A percentile compares a stretch with the other conserved stretches of the same genome.
Evolutionary conservation across 2,888 invertebrate genomes (phyloP).

Genomic region (Troides helena): DNA sequence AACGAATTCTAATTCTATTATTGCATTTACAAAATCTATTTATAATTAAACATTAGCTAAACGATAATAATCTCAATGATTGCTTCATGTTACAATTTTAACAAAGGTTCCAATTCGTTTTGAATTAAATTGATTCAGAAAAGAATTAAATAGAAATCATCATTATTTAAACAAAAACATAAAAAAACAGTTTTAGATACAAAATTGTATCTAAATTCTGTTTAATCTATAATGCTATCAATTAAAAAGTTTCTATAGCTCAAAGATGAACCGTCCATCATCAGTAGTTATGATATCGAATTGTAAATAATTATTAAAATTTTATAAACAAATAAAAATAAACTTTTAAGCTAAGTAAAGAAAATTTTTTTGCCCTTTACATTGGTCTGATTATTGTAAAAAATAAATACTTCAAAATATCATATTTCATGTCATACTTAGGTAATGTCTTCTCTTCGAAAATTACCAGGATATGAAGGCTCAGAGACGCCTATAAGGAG

Average conservation of each 20-base stretch:
- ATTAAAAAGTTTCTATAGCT: neutral
- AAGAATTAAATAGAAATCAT: neutral
- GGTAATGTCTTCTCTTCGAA: too few species aligned
- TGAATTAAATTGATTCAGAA: too few species aligned
- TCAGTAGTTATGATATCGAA: neutral
- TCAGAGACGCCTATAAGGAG: too few species aligned
- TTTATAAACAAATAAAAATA: neutral
- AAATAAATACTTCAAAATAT: too few species aligned
- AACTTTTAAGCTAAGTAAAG: neutral
- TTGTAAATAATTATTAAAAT: neutral
- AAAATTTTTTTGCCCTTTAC: too few species aligned
- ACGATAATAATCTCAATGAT: neutral
- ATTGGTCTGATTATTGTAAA: too few species aligned
- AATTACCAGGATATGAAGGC: too few species aligned
- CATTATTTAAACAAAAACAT: neutral
- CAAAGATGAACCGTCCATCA: neutral
- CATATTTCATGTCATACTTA: too few species aligned
- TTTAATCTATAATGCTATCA: too few species aligned
- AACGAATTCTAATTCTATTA: constrained; percentile 24
- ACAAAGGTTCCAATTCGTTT: neutral
- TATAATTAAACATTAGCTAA: constrained; percentile 8
- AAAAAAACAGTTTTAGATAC: neutral
- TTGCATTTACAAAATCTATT: constrained; percentile 25
- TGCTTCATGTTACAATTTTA: neutral
- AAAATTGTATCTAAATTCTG: too few species aligned